Percentiles rank a stretch among this genome's conserved stretches.
Conservation (phyloP, 1,140 invertebrate genomes). For the Drosophila obscura region DNA sequence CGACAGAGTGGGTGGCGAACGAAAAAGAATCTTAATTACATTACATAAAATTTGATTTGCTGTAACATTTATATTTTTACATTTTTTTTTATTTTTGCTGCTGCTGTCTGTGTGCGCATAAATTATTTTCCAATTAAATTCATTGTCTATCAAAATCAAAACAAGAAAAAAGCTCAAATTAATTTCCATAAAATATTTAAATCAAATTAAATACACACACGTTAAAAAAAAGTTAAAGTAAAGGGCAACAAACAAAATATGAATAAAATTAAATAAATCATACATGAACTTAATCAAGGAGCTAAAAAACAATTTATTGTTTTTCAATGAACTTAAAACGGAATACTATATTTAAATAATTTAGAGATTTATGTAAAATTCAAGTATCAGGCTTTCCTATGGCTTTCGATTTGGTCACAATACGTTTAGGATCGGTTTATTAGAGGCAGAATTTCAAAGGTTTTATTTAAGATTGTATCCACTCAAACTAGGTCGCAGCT, state of each 20-base stretch:
- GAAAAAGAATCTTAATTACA: constrained; percentile 36
- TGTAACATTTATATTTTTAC: background rate
- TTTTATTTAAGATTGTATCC: too few relatives aligned
- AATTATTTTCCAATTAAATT: constrained; percentile 46
- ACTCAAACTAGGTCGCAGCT: too few relatives aligned
- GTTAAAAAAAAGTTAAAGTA: too few relatives aligned
- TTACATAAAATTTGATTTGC: constrained; percentile 32
- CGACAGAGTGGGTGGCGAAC: background rate
- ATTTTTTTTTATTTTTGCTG: too few relatives aligned
- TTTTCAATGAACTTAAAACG: too few relatives aligned
- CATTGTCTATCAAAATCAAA: constrained; percentile 15
- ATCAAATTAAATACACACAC: constrained; percentile 4
- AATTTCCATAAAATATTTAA: background rate
- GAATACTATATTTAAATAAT: background rate
- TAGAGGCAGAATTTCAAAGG: too few relatives aligned
- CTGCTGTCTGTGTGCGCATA: constrained; percentile 18
- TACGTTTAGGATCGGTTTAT: too few relatives aligned
- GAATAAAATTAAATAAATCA: constrained; percentile 21
- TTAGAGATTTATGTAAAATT: background rate
- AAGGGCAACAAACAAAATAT: background rate
- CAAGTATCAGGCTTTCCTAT: too few relatives aligned
- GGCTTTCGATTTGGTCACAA: too few relatives aligned
- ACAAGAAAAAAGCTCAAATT: background rate
- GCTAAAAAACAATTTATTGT: too few relatives aligned
- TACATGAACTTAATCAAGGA: too few relatives aligned